Base-by-base conservation (phyloP, 2,888 invertebrate genomes). In the Pyrochroa serraticornis region DNA sequence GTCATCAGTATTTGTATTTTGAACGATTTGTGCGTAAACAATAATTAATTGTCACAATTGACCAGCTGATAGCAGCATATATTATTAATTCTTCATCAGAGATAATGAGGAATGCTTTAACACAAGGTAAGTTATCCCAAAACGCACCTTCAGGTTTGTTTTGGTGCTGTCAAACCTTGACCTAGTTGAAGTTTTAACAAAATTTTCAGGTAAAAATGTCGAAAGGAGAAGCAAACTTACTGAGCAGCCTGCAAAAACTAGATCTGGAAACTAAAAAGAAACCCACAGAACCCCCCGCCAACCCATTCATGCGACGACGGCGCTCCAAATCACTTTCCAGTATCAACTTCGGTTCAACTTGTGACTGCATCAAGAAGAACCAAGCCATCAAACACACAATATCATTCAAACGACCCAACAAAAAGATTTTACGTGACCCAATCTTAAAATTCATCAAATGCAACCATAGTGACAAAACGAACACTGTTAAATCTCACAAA, bases 341-440 rank as follows among this genome's bases (percentile, higher is more conserved):
- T 60, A 73, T 77, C 38, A 75, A 76, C 56, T 69, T 76, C 37
- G 76, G 75, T 46, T 68, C 76, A 8, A 62, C 70, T 33, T 79
- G 78, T 59, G 67, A 69, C 13, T 77, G 75, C 64, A 63, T 62
- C 36, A 72, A 71, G 57, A 74, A 72, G 57, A 57, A 67, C 30
- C 55, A 65, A 33, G 64, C 61, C 32, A 60, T 77, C 10, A 76
- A 74, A 63, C 75, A 73, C 54, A 75, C 73, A 3, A 71, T 70
- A 14, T 71, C 66, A 52, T 77, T 73, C 63, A 77, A 75, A 68
- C 73, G 67, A 56, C 70, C 63, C 59, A 69, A 64, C 54, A 72
- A 75, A 62, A 84, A 82, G 75, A 75, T 86, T 58, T 72, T 86
- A 32, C 83, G 82, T 64, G 84, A 86, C 66, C 85, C 86, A 33